phyloP scores from a whole-genome alignment of 1,140 invertebrate genomes.

The Diorhabda carinulata region DNA sequence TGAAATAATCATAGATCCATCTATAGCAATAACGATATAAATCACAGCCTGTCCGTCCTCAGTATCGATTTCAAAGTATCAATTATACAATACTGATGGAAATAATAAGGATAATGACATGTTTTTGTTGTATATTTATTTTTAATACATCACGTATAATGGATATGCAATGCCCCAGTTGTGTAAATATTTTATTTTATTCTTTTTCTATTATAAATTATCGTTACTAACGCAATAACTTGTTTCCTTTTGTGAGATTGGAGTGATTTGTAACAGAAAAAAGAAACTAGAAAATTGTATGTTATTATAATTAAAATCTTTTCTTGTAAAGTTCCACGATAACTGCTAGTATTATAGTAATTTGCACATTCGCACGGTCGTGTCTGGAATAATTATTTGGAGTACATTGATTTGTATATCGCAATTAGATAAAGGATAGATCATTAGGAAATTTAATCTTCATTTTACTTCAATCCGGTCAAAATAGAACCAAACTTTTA shows the following conservation, averaged over 20 bases:
- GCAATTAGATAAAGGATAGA: no score
- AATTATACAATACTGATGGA: slow-evolving; percentile 1
- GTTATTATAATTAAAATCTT: slow-evolving; percentile 3
- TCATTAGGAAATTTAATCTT: no score
- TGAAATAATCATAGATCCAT: slow-evolving; percentile 1
- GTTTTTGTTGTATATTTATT: background rate
- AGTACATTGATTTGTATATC: no score
- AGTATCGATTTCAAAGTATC: slow-evolving; percentile 2
- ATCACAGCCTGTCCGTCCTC: slow-evolving; percentile 1
- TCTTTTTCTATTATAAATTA: background rate
- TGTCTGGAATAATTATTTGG: background rate
- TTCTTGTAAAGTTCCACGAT: background rate
- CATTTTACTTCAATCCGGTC: no score
- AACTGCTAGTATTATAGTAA: background rate
- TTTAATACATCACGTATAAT: slow-evolving; percentile 3
- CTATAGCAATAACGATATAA: background rate
- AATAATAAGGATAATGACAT: background rate
- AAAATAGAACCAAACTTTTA: no score
- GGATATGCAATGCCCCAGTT: background rate
- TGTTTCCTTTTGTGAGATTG: slow-evolving; percentile 2
- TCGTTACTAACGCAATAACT: background rate
- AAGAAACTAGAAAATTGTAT: background rate
- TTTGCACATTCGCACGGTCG: background rate
- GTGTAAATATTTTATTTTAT: slow-evolving; percentile 1
- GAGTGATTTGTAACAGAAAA: background rate